These are phyloP conservation scores for Triplophysa siluroides DNA, from an alignment of 2,113 vertebrate genomes.

Conservation along the genomic window DNA sequence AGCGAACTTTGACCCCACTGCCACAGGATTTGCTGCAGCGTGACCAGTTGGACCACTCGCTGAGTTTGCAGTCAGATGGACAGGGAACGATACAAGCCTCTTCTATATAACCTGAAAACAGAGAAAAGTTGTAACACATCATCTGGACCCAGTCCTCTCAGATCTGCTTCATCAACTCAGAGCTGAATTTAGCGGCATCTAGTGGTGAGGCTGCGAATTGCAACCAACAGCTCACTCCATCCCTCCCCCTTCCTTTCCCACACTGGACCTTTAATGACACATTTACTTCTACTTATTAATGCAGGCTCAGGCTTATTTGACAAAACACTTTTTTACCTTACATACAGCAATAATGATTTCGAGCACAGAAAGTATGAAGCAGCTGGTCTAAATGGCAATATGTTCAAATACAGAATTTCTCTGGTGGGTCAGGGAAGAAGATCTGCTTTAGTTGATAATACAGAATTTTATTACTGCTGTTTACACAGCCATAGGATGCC, in stretches of 20 bases:
- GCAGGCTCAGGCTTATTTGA: background rate
- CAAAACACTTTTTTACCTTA: background rate
- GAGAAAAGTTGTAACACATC: background rate
- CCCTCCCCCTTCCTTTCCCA: no score
- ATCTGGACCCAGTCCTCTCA: no score
- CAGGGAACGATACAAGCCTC: slow-evolving; percentile 97
- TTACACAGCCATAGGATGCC: background rate
- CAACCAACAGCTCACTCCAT: no score
- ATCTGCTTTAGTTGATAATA: slow-evolving; percentile 20
- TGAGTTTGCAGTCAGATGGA: slow-evolving; percentile 96
- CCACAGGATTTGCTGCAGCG: slow-evolving; percentile 97
- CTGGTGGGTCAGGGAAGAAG: slow-evolving; percentile 20
- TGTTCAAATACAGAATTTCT: background rate
- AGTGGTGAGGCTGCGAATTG: no score
- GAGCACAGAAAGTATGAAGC: background rate
- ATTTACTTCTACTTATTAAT: no score
- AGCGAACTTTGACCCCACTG: slow-evolving; percentile 96
- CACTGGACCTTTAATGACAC: no score
- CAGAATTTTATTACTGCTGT: slow-evolving; percentile 20
- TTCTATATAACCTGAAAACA: slow-evolving; percentile 84
- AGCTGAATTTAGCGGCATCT: no score
- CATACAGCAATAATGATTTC: background rate
- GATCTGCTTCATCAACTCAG: background rate
- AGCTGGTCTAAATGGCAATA: background rate
- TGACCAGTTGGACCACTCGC: slow-evolving; percentile 99